Evolutionary conservation across 1,140 invertebrate species (phyloP).

Genomic region (Archivesica marissinica): DNA sequence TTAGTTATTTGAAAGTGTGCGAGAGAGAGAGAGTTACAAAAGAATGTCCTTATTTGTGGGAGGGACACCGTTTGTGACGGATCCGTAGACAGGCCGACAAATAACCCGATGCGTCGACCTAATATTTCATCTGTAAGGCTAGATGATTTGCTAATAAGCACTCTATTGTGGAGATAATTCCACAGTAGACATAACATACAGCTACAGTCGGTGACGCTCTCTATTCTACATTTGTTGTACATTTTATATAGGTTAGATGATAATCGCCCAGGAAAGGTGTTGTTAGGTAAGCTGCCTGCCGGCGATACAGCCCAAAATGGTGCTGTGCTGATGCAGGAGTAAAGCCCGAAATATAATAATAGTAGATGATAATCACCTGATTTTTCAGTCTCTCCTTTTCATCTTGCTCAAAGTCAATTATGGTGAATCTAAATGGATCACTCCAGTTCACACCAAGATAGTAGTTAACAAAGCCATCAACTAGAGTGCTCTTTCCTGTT

Average conservation of each 20-base stretch:
- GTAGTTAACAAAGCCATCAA: conserved; percentile 52
- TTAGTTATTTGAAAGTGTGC: too few relatives aligned
- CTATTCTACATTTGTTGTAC: neutral
- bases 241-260: neutral
- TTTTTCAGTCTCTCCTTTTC: neutral
- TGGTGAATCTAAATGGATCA: conserved; percentile 49
- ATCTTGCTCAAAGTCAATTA: conserved; percentile 29
- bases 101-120: too few relatives aligned
- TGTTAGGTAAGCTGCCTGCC: too few relatives aligned
- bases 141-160: neutral
- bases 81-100: neutral
- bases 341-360: neutral
- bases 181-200: too few relatives aligned
- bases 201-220: too few relatives aligned
- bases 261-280: too few relatives aligned
- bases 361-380: neutral
- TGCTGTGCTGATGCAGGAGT: too few relatives aligned
- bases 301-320: neutral
- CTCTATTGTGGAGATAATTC: neutral
- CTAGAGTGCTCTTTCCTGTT: conserved; percentile 33
- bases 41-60: too few relatives aligned
- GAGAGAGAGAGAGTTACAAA: too few relatives aligned
- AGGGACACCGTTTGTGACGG: too few relatives aligned
- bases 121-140: too few relatives aligned
- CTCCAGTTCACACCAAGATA: conserved; percentile 55